Evolutionary conservation across 1,140 invertebrate genomes (phyloP), one percentile per base, ranked within the genome.

Genomic region (Nasonia longicornis): DNA sequence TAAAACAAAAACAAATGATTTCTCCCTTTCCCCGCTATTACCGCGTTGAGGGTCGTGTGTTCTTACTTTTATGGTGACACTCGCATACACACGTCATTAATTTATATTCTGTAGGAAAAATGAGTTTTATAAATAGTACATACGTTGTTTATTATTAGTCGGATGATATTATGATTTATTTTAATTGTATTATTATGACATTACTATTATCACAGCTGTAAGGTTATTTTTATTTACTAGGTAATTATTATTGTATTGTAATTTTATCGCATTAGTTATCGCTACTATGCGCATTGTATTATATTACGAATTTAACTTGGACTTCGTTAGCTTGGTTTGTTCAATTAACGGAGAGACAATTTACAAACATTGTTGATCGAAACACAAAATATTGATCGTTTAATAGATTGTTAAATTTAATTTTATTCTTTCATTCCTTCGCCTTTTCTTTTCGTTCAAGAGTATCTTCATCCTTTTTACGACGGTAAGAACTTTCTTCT

Each of bases 321-420:
- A 84, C 84, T 85, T 85, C 84, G 83, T 85, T 84, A 85, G 84
- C 83, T 87, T 86, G 85, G 84, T 85, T 87, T 88, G 85, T 86
- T 87, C 76, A 83, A 84, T 86, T 87, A 85, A 84, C 85, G 83
- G 80, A 85, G 83, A 79, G 78, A 76, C 58, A 77, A 78, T 81
- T 80, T 84, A 80, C 76, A 77, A 82, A 75, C 42, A 83, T 78
- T 86, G 84, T 84, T 86, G 84, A 83, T 84, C 83, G 82, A 84
- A 84, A 79, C 26, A 76, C 38, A 84, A 86, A 85, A 83, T 84
- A 85, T 79, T 87, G 82, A 86, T 84, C 82, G 83, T 85, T 87
- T 78, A 85, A 85, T 85, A 81, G 80, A 81, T 85, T 83, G 80
- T 85, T 84, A 38, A 83, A 82, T 85, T 85, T 81, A 83, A 81